Evolutionary conservation across 2,888 invertebrate species (phyloP).

Genomic region (Chloroclysta siterata): DNA sequence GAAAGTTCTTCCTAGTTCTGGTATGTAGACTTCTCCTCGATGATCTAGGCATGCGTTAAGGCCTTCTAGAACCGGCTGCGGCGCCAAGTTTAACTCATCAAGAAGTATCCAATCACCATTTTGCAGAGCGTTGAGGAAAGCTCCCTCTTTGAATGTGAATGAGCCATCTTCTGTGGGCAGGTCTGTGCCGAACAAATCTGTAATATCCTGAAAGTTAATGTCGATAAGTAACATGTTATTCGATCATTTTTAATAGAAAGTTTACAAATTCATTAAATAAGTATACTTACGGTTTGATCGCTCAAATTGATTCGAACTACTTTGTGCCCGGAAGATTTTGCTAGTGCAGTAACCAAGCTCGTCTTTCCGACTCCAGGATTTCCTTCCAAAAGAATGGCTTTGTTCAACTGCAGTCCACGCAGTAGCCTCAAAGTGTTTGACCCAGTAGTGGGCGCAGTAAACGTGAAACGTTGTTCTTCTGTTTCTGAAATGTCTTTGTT

Average conservation of each 20-base stretch:
- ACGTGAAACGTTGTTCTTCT: constrained; percentile 84
- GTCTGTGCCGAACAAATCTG: constrained; percentile 99
- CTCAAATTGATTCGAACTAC: constrained; percentile 98
- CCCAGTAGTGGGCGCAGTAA: constrained; percentile 91
- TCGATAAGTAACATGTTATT: background rate
- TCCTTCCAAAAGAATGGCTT: constrained; percentile 97
- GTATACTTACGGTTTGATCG: constrained; percentile 94
- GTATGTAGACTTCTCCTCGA: constrained; percentile 97
- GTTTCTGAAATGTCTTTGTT: constrained; percentile 48
- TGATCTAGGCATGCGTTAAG: constrained; percentile 99
- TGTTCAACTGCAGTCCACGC: constrained; percentile 94
- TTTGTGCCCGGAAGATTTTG: constrained; percentile 92
- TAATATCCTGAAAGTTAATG: constrained; percentile 89
- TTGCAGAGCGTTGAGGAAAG: constrained; percentile 95
- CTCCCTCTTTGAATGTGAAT: constrained; percentile 98
- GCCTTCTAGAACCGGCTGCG: constrained; percentile 99
- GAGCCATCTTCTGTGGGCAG: constrained; percentile 97
- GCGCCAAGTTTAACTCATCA: constrained; percentile 99
- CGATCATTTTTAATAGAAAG: background rate
- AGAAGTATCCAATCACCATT: constrained; percentile 97
- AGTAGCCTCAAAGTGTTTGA: constrained; percentile 93
- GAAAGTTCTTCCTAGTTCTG: constrained; percentile 96
- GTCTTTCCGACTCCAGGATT: constrained; percentile 99
- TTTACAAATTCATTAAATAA: background rate
- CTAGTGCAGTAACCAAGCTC: constrained; percentile 95